phyloP scores from a whole-genome alignment of 2,888 invertebrate genomes.

The Coelopa pilipes region DNA sequence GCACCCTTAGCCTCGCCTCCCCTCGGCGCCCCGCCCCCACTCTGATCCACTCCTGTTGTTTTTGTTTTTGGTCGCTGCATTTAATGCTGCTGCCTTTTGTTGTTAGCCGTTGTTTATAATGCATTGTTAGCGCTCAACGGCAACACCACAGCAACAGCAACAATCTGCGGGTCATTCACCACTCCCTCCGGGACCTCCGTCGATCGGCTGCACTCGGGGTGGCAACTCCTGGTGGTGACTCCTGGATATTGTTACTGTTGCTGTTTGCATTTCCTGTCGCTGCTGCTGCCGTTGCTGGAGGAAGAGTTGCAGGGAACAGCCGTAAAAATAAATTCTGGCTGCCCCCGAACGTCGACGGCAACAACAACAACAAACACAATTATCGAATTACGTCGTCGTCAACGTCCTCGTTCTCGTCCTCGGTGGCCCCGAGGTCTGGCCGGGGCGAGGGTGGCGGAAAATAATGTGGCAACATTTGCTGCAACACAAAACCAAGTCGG shows the following conservation, averaged over 20 bases:
- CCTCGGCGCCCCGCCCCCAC: too few relatives aligned
- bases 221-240: too few relatives aligned
- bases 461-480: slow-evolving; percentile 1
- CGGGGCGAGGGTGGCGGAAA: neutral
- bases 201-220: neutral
- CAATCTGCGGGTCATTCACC: slow-evolving; percentile 51
- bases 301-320: neutral
- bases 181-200: neutral
- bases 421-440: too few relatives aligned
- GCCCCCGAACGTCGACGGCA: slow-evolving; percentile 34
- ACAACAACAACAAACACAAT: slow-evolving; percentile 22
- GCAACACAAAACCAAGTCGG: neutral
- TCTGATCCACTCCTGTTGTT: too few relatives aligned
- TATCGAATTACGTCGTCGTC: neutral
- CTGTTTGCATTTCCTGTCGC: too few relatives aligned
- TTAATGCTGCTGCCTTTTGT: slow-evolving; percentile 27
- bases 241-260: too few relatives aligned
- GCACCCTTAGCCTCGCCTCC: too few relatives aligned
- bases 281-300: neutral
- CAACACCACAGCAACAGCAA: slow-evolving; percentile 16
- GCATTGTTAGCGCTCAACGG: slow-evolving; percentile 23
- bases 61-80: too few relatives aligned
- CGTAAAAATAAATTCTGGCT: neutral
- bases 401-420: too few relatives aligned
- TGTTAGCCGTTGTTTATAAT: slow-evolving; percentile 53